Evolutionary conservation across 2,113 vertebrate species (phyloP), one percentile per base, ranked within the genome.

Genomic region (Sinocyclocheilus rhinocerous): DNA sequence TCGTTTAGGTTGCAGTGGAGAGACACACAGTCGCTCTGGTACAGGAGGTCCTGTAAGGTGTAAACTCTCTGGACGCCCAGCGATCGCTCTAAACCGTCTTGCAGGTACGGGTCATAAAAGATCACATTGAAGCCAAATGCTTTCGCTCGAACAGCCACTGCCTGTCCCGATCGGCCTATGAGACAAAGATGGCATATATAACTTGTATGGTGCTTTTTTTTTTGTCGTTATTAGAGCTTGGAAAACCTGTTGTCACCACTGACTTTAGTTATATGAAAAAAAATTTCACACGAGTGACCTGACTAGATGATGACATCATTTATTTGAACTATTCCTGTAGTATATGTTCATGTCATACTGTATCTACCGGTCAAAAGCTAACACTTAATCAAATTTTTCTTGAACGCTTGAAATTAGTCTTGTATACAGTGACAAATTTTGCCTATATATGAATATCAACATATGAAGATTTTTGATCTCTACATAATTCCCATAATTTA

Each of bases 21-120:
- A 72, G 97, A 99, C 70, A 99, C 98, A 22, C 98, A 99, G 96
- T 99, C 98, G 16, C 98, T 99, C 96, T 99, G 98, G 88, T 99
- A 99, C 13, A 99, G 96, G 93, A 99, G 94, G 93, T 99, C 98
- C 95, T 99, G 98, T 4, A 99, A 96, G 0, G 98, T 99, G 93
- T 98, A 99, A 91, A 99, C 97, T 52, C 97, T 92, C 94, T 99
- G 98, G 1, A 99, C 97, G 0, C 98, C 98, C 90, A 99, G 95
- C 2, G 98, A 97, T 85, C 98, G 95, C 94, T 99, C 98, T 70
- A 97, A 94, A 81, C 98, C 98, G 0, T 99, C 98, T 94, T 98
- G 97, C 89, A 99, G 96, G 94, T 99, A 99, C 20, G 98, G 98
- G 93, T 99, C 98, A 45, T 99, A 48, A 48, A 48, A 48, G 45